Evolutionary conservation across 2,888 invertebrate genomes (phyloP).

Genomic region (Pyralis farinalis): DNA sequence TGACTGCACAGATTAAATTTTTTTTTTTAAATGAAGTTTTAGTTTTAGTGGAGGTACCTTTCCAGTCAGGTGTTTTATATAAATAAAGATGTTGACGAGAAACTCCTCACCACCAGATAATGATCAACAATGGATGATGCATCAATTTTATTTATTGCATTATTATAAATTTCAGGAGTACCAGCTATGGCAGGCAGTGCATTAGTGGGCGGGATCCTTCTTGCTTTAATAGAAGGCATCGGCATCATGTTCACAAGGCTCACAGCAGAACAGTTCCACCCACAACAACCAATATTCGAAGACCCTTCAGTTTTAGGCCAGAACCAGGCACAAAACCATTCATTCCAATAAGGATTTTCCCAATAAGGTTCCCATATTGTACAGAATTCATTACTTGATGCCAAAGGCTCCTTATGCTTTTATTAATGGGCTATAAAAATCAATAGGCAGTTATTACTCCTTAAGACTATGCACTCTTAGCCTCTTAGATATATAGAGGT

Average conservation of each 20-base stretch:
- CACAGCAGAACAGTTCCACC: constrained; percentile 96
- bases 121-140: neutral
- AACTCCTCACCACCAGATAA: too few species aligned
- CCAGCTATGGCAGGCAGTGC: constrained; percentile 97
- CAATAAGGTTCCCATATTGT: constrained; percentile 3
- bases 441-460: too few species aligned
- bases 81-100: too few species aligned
- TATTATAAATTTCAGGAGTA: constrained; percentile 67
- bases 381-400: constrained; percentile 3
- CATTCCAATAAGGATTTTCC: constrained; percentile 46
- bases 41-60: too few species aligned
- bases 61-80: too few species aligned
- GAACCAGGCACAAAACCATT: constrained; percentile 49
- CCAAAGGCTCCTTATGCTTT: too few species aligned
- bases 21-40: too few species aligned
- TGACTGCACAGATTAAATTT: too few species aligned
- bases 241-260: constrained; percentile 96
- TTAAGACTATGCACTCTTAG: too few species aligned
- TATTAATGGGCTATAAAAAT: too few species aligned
- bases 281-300: constrained; percentile 87
- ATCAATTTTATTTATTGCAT: constrained; percentile 2
- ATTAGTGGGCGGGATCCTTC: constrained; percentile 95
- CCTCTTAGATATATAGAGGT: too few species aligned
- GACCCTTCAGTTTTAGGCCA: constrained; percentile 88
- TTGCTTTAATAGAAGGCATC: constrained; percentile 98